phyloP scores from a whole-genome alignment of 2,113 vertebrate genomes.

The Sitta europaea region DNA sequence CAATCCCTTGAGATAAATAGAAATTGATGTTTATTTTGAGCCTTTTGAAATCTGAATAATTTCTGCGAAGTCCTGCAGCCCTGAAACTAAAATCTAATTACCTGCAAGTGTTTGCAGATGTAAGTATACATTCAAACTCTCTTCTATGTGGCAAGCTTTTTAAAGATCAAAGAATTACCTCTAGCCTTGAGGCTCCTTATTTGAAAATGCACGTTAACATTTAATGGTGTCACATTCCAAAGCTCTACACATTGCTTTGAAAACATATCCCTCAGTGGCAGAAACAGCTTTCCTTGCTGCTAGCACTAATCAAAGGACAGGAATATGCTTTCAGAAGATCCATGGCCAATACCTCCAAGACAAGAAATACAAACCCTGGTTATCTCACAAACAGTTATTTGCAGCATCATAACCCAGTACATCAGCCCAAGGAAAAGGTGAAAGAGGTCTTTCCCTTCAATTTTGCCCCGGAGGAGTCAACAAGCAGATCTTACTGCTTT shows the following conservation, averaged over 20 bases:
- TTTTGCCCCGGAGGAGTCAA: neutral
- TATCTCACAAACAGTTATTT: neutral
- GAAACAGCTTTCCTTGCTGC: neutral
- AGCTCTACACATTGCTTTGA: neutral
- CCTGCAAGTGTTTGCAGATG: slow-evolving; percentile 20
- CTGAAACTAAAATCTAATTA: slow-evolving; percentile 61
- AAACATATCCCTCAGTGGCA: neutral
- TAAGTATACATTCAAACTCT: slow-evolving; percentile 31
- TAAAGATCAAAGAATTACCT: slow-evolving; percentile 58
- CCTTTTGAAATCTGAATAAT: slow-evolving; percentile 55
- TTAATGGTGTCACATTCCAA: slow-evolving; percentile 28
- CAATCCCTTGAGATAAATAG: slow-evolving; percentile 30
- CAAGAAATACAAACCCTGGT: neutral
- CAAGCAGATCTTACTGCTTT: neutral
- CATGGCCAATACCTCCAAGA: neutral
- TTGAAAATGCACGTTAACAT: slow-evolving; percentile 26
- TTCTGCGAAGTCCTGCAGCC: slow-evolving; percentile 31
- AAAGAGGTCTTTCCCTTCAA: neutral
- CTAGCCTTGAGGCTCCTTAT: slow-evolving; percentile 32
- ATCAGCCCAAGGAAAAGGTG: neutral
- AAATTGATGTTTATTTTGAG: slow-evolving; percentile 55
- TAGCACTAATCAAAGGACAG: neutral
- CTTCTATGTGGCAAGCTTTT: slow-evolving; percentile 17
- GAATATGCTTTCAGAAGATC: neutral
- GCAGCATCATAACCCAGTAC: neutral